Percentiles rank a stretch among this genome's conserved stretches.
Conservation (phyloP, 2,888 invertebrate species). For the Sipha maydis region DNA sequence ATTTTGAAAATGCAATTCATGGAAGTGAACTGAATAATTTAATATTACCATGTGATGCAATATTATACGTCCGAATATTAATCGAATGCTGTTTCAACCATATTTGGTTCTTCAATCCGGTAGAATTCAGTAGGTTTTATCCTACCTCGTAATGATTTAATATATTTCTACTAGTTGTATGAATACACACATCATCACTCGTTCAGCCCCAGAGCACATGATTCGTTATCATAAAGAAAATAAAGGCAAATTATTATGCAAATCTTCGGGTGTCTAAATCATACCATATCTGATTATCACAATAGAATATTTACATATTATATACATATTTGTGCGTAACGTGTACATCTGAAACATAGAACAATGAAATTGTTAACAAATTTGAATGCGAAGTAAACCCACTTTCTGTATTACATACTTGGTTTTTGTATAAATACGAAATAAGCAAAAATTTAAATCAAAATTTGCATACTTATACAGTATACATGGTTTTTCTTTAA, state of each 20-base stretch:
- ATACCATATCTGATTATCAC: neutral
- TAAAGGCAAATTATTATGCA: conserved; percentile 41
- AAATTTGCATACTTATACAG: no score
- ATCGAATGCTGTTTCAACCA: neutral
- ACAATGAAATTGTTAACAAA: no score
- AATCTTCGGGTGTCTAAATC: conserved; percentile 9
- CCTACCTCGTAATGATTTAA: neutral
- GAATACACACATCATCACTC: neutral
- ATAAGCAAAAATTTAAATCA: no score
- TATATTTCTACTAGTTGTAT: neutral
- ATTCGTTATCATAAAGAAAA: conserved; percentile 39
- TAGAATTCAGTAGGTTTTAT: conserved; percentile 25
- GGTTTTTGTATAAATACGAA: no score
- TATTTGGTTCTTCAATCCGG: neutral
- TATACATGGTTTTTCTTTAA: no score
- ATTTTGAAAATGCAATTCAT: no score
- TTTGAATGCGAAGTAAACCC: no score
- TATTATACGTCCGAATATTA: neutral
- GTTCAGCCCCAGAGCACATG: neutral
- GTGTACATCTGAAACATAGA: no score
- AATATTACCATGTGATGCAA: no score
- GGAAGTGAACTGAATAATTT: no score
- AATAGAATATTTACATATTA: neutral
- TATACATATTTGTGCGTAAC: no score
- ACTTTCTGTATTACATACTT: no score